Base-by-base conservation (phyloP, 1,140 invertebrate species). In the Pogonomyrmex barbatus region DNA sequence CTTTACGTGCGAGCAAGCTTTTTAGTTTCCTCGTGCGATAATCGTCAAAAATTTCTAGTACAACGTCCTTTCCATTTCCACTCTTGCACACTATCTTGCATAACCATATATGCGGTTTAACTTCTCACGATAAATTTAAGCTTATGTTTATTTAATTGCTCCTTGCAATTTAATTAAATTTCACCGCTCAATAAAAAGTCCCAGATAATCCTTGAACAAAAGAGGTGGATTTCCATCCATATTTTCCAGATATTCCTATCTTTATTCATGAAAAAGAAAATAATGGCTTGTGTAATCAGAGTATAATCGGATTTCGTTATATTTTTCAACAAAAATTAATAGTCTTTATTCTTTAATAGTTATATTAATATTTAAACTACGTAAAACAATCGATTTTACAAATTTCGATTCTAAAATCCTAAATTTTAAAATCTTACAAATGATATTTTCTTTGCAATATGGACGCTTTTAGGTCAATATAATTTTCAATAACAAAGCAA, bases 11-110 rank as follows among this genome's bases (percentile, higher is more conserved):
- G 47, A 47, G 47, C 62, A 42, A 81, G 78, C 63, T 81, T 56
- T 78, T 70, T 81, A 81, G 63, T 24, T 56, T 70, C n/a, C 78
- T 33, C 39, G 63, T n/a, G 78, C 78, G 24, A 81, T 56, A 56
- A 81, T 81, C 78, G 63, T 81, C 78, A 70, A 81, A 81, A 81
- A 70, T 81, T 70, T 70, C 50, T 65, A 79, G 60, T 36, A 39
- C 33, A 78, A 65, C n/a, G 33, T n/a, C 45, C 45, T 67, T 79
- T 79, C 45, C 33, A 79, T 65, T 52, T 24, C n/a, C 50, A 70
- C n/a, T 24, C 36, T 56, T 63, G 47, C 62, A 42, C 39, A 33
- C 50, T 30, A 56, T 12, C 39, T 45, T 5, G 63, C 24, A 45
- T 36, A 81, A 45, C 50, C 5, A 10, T n/a, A 56, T 30, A 54